Conservation (phyloP, 2,888 invertebrate genomes). For the Operophtera brumata region DNA sequence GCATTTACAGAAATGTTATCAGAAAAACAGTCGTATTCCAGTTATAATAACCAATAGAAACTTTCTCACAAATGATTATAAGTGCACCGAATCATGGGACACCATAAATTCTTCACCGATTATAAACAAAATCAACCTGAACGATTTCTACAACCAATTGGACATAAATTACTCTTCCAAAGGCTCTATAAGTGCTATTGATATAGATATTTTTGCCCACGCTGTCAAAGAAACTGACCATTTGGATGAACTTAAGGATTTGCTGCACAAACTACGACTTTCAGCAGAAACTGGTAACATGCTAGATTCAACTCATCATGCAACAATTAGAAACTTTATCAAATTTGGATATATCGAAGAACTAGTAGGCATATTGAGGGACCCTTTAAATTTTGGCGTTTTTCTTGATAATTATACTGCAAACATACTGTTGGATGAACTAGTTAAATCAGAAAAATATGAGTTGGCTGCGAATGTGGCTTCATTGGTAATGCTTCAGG, state of each 20-base stretch:
- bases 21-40: constrained; percentile 33
- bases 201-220: constrained; percentile 91
- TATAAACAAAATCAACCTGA: constrained; percentile 82
- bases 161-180: constrained; percentile 83
- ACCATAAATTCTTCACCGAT: constrained; percentile 82
- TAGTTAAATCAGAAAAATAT: constrained; percentile 85
- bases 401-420: constrained; percentile 91
- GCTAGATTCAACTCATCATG: constrained; percentile 91
- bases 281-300: constrained; percentile 86
- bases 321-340: constrained; percentile 84
- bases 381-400: constrained; percentile 92
- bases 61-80: constrained; percentile 86
- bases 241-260: constrained; percentile 86
- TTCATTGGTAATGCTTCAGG: constrained; percentile 91
- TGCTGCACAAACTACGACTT: constrained; percentile 85
- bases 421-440: constrained; percentile 89
- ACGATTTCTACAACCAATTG: constrained; percentile 85
- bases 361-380: constrained; percentile 86
- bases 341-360: constrained; percentile 80
- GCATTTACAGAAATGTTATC: constrained; percentile 37
- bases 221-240: constrained; percentile 78
- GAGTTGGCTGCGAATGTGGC: constrained; percentile 88
- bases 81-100: constrained; percentile 86
- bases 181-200: constrained; percentile 86
- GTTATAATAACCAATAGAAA: constrained; percentile 54